phyloP scores from a whole-genome alignment of 2,888 invertebrate genomes.

The Chrysolina americana region DNA sequence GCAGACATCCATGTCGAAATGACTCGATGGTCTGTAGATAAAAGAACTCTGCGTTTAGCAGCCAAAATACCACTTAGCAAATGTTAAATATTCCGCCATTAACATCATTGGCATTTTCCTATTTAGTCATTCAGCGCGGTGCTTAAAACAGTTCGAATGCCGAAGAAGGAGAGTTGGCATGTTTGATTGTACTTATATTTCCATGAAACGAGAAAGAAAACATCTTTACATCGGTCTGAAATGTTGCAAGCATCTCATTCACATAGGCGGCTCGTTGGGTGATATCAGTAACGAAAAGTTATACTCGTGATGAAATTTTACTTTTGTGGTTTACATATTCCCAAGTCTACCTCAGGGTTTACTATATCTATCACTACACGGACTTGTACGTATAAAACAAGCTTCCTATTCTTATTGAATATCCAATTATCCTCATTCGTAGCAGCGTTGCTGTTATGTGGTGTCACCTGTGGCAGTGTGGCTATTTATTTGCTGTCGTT shows the following conservation, averaged over 20 bases:
- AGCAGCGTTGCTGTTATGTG: constrained; percentile 60
- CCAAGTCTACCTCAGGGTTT: too few species aligned
- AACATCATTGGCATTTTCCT: constrained; percentile 36
- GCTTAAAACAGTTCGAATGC: constrained; percentile 27
- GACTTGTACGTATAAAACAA: too few species aligned
- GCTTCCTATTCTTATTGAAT: constrained; percentile 64
- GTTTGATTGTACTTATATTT: constrained; percentile 23
- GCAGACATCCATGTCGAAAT: constrained; percentile 32
- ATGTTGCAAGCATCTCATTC: constrained; percentile 21
- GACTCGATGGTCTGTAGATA: constrained; percentile 26
- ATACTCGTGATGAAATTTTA: too few species aligned
- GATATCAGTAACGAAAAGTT: too few species aligned
- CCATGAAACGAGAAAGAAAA: constrained; percentile 34
- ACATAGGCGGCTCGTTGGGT: constrained; percentile 10
- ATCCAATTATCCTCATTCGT: constrained; percentile 65
- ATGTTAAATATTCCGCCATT: constrained; percentile 37
- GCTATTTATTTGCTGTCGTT: constrained; percentile 58
- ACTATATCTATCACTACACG: too few species aligned
- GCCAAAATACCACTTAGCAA: constrained; percentile 41
- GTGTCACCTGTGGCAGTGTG: constrained; percentile 64
- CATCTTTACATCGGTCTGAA: constrained; percentile 22
- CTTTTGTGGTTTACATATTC: too few species aligned
- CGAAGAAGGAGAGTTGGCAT: constrained; percentile 25
- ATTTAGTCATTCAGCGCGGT: constrained; percentile 34
- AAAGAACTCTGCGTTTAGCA: constrained; percentile 27